A percentile compares a stretch with the other conserved stretches of the same genome.
Evolutionary conservation across 2,113 vertebrate species (phyloP).

Genomic region (Colistium nudipinnis): DNA sequence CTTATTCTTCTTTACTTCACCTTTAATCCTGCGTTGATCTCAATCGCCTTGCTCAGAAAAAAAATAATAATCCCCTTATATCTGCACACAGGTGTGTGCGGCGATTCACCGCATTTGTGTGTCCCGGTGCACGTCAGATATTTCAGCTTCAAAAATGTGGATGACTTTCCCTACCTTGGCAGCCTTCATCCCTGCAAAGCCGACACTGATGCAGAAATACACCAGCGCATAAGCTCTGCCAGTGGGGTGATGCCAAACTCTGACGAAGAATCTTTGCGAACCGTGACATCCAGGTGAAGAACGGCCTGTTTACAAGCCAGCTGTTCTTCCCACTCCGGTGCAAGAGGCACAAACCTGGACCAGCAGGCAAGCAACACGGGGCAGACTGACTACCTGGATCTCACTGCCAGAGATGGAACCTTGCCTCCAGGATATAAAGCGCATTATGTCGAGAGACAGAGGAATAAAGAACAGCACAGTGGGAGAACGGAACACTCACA

Average conservation of each 20-base stretch:
- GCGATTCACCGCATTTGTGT: constrained; percentile 32
- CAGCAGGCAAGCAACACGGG: constrained; percentile 34
- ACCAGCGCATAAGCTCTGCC: constrained; percentile 59
- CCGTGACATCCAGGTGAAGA: constrained; percentile 75
- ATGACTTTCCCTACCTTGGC: constrained; percentile 68
- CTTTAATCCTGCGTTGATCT: constrained; percentile 63
- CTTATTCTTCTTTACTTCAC: constrained; percentile 41
- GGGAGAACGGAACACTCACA: no score
- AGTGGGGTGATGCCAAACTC: constrained; percentile 63
- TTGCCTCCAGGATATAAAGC: constrained; percentile 51
- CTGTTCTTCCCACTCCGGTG: constrained; percentile 68
- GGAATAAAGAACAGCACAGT: constrained; percentile 10
- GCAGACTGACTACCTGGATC: constrained; percentile 39
- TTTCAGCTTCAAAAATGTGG: constrained; percentile 47
- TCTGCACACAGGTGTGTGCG: not conserved
- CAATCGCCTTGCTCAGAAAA: constrained; percentile 41
- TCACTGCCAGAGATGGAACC: constrained; percentile 35
- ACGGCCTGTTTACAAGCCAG: constrained; percentile 72
- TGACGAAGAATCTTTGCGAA: constrained; percentile 68
- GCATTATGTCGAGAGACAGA: constrained; percentile 3
- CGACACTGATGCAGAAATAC: constrained; percentile 71
- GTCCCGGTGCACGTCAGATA: constrained; percentile 48
- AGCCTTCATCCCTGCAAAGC: constrained; percentile 69
- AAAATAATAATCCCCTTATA: constrained; percentile 4
- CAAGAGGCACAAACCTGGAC: constrained; percentile 45